Percentiles rank a stretch among this genome's conserved stretches.
Evolutionary conservation across 1,140 invertebrate species (phyloP).

Genomic region (Eupeodes corollae): DNA sequence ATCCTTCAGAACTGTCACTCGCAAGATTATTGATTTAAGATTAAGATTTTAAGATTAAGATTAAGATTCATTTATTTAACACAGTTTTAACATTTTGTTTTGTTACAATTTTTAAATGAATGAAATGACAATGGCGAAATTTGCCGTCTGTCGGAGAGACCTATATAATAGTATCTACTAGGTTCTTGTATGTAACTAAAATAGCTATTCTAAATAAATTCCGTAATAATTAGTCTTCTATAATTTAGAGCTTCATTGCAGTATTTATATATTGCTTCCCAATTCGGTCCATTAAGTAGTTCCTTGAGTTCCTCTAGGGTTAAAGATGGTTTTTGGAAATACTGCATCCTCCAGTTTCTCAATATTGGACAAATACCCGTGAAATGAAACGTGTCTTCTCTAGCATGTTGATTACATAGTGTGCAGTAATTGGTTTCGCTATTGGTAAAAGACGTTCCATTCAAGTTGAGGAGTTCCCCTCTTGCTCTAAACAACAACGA

Average conservation of each 20-base stretch:
- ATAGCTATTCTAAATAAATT: neutral
- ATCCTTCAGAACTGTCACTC: no score
- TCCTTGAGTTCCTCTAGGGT: neutral
- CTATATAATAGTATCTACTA: no score
- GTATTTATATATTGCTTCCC: neutral
- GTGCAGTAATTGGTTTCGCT: neutral
- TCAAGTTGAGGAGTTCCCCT: neutral
- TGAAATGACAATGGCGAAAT: no score
- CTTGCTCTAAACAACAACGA: neutral
- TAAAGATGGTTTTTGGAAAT: neutral
- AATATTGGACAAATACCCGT: neutral
- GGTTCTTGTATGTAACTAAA: no score
- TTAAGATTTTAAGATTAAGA: no score
- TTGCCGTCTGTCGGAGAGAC: no score
- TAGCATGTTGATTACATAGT: neutral
- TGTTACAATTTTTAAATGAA: no score
- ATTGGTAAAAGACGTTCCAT: neutral
- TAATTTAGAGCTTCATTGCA: neutral
- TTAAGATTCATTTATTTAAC: no score
- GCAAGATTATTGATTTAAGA: no score
- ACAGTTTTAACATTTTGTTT: no score
- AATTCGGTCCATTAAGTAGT: neutral
- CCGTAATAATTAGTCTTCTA: neutral
- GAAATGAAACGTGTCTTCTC: neutral
- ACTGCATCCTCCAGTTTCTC: neutral